Conservation (phyloP, 2,113 vertebrate genomes). For the Hyperoodon ampullatus region DNA sequence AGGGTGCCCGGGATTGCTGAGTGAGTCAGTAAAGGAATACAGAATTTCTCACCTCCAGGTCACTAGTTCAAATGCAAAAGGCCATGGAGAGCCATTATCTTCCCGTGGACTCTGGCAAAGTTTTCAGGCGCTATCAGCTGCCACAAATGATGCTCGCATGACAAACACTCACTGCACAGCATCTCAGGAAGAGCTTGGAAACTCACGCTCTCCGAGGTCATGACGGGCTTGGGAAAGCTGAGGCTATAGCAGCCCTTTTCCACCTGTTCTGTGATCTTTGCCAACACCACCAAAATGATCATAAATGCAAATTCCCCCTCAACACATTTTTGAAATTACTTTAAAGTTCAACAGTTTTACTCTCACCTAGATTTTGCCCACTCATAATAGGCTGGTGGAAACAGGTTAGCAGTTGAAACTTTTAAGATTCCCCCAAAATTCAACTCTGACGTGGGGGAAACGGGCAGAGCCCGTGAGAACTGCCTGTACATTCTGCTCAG, state of each 20-base stretch:
- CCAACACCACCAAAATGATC: not conserved
- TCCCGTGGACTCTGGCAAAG: not conserved
- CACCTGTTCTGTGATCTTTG: slow-evolving; percentile 11
- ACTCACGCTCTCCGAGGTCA: not conserved
- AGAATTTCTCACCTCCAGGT: slow-evolving; percentile 63
- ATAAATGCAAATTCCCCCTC: not conserved
- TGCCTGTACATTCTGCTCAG: not conserved
- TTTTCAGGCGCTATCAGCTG: not conserved
- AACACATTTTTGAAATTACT: not conserved
- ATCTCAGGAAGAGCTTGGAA: not conserved
- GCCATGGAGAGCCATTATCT: slow-evolving; percentile 9
- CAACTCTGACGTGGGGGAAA: not conserved
- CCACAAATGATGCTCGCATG: not conserved
- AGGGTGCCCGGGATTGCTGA: slow-evolving; percentile 4
- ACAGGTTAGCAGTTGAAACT: not conserved
- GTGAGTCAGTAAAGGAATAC: slow-evolving; percentile 25
- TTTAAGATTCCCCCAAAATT: not conserved
- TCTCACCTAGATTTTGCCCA: not conserved
- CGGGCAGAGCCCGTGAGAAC: not conserved
- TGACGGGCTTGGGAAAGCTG: not conserved
- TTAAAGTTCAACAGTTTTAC: not conserved
- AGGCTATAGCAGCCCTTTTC: not conserved
- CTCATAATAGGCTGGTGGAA: not conserved
- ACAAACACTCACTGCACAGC: not conserved
- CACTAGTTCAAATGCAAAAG: slow-evolving; percentile 59